Conservation (phyloP, 2,888 invertebrate genomes). For the Empis stercorea region DNA sequence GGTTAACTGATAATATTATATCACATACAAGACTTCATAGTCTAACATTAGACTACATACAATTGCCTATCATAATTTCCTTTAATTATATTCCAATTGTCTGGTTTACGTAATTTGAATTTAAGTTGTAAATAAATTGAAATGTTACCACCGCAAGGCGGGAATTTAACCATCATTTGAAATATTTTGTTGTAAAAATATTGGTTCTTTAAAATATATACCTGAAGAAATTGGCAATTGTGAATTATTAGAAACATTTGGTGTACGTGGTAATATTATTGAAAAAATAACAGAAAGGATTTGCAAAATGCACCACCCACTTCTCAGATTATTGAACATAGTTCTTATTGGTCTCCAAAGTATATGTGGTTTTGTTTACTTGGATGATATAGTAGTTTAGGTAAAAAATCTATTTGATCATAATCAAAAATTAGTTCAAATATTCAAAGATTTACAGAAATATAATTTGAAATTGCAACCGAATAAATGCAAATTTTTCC, state of each 20-base stretch:
- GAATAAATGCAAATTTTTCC: too few relatives aligned
- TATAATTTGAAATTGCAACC: too few relatives aligned
- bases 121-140: constrained; percentile 52
- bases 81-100: constrained; percentile 43
- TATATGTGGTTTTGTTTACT: too few relatives aligned
- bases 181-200: constrained; percentile 53
- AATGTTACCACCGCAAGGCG: constrained; percentile 45
- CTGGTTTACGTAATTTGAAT: constrained; percentile 47
- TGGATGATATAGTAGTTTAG: too few relatives aligned
- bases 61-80: constrained; percentile 50
- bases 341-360: too few relatives aligned
- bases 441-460: too few relatives aligned
- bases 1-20: constrained; percentile 39
- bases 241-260: constrained; percentile 48
- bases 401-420: too few relatives aligned
- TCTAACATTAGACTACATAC: constrained; percentile 51
- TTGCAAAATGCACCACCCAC: too few relatives aligned
- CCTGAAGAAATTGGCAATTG: constrained; percentile 50
- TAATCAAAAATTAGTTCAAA: too few relatives aligned
- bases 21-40: constrained; percentile 45
- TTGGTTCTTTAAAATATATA: constrained; percentile 42
- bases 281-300: constrained; percentile 44
- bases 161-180: constrained; percentile 45
- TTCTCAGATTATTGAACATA: too few relatives aligned
- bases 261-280: constrained; percentile 50